Evolutionary conservation across 37 sponge, comb jelly and placozoan species (phyloP).

Genomic region (Aplysina aerophoba): DNA sequence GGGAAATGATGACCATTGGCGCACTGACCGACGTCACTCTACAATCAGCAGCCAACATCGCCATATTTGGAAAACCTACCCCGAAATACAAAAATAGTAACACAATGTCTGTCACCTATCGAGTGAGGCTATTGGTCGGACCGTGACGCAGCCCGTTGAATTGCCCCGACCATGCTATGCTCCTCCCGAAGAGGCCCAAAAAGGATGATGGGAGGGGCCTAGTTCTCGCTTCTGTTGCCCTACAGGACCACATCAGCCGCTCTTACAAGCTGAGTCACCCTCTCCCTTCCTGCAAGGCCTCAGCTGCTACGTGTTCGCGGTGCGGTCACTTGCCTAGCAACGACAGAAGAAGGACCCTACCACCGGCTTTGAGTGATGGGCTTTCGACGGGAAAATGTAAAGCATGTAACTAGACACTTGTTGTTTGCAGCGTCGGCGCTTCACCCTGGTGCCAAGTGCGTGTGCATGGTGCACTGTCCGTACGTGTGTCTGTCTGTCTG

Average conservation of each 20-base stretch:
- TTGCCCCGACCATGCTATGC: background rate
- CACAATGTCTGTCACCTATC: background rate
- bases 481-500: no score
- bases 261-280: slow-evolving; percentile 27
- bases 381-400: no score
- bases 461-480: no score
- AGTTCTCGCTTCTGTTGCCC: slow-evolving; percentile 62
- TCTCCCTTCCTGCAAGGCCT: background rate
- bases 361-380: no score
- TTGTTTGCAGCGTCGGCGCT: background rate
- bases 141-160: background rate
- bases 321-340: no score
- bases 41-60: background rate
- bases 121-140: background rate
- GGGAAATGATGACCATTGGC: background rate
- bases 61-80: background rate
- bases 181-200: background rate
- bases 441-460: background rate
- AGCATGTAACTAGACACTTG: no score
- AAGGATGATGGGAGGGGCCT: background rate
- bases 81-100: slow-evolving; percentile 12
- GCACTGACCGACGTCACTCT: background rate
- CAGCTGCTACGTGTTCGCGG: background rate
- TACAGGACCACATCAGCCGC: slow-evolving; percentile 72
- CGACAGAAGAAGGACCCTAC: no score